These are phyloP conservation scores for Probosciger aterrimus DNA, from an alignment of 2,113 vertebrate genomes.

Conservation along the genomic window DNA sequence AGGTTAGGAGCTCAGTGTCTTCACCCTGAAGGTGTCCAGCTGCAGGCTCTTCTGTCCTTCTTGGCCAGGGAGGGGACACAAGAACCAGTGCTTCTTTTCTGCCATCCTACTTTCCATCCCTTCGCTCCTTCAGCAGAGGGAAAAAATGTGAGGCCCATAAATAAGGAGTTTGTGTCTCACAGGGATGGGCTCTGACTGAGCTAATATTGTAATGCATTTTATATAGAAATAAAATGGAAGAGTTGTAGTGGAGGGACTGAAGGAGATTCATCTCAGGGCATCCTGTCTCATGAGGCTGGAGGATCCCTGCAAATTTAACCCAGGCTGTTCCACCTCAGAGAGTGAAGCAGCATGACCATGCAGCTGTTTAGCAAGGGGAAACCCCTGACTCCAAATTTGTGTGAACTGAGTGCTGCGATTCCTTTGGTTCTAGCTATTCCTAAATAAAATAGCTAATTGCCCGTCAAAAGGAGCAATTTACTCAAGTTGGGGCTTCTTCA, in stretches of 20 bases:
- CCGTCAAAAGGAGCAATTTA: not conserved
- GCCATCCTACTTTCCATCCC: not conserved
- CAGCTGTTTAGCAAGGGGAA: not conserved
- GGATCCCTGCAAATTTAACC: not conserved
- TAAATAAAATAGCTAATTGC: not conserved
- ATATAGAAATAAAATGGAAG: not conserved
- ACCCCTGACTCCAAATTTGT: not conserved
- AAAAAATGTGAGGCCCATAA: not conserved
- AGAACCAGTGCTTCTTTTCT: not conserved
- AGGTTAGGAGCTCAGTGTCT: not conserved
- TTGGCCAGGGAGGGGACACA: rapidly evolving
- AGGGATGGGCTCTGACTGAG: not conserved
- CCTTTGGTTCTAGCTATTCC: not conserved
- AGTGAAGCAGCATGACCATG: not conserved
- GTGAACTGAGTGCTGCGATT: not conserved
- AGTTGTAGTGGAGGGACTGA: not conserved
- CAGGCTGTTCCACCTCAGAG: rapidly evolving
- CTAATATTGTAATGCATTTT: not conserved
- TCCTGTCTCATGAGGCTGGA: not conserved
- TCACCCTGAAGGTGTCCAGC: not conserved
- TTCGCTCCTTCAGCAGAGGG: not conserved
- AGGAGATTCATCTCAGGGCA: not conserved
- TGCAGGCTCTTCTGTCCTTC: not conserved
- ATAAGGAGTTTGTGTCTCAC: not conserved
- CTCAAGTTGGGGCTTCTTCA: not conserved